Conservation (phyloP, 2,888 invertebrate genomes). For the Resseliella maxima region DNA sequence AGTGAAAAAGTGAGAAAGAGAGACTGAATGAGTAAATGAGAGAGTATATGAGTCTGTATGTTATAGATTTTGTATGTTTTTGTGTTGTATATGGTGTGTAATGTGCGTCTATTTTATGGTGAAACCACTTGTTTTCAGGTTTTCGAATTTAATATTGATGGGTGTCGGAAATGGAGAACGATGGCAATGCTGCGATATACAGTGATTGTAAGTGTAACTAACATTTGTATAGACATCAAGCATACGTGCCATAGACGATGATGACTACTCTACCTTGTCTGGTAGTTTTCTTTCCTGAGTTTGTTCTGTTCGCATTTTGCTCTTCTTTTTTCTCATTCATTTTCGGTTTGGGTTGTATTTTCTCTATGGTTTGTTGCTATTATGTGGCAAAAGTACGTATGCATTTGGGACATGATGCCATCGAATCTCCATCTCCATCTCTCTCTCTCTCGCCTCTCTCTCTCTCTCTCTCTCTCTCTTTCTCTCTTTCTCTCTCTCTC, state of each 20-base stretch:
- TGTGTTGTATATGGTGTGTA: background rate
- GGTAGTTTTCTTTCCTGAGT: too few relatives aligned
- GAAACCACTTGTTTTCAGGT: slow-evolving; percentile 27
- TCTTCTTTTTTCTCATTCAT: background rate
- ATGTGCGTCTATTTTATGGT: slow-evolving; percentile 15
- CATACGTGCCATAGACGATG: background rate
- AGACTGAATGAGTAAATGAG: background rate
- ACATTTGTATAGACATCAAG: background rate
- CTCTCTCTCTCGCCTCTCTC: too few relatives aligned
- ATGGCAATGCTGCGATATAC: background rate
- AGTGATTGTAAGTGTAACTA: background rate
- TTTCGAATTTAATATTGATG: slow-evolving; percentile 14
- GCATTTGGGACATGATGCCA: background rate
- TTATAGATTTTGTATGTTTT: background rate
- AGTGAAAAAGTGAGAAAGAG: background rate
- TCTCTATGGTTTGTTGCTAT: background rate
- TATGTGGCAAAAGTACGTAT: background rate
- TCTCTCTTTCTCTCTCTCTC: too few relatives aligned
- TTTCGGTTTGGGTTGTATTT: background rate
- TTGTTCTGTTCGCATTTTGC: too few relatives aligned
- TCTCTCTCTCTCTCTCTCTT: too few relatives aligned
- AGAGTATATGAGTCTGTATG: background rate
- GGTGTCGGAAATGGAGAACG: background rate
- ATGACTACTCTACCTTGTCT: background rate
- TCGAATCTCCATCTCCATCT: background rate